phyloP scores from a whole-genome alignment of 1,140 invertebrate species.

The Drosophila carrolli region DNA sequence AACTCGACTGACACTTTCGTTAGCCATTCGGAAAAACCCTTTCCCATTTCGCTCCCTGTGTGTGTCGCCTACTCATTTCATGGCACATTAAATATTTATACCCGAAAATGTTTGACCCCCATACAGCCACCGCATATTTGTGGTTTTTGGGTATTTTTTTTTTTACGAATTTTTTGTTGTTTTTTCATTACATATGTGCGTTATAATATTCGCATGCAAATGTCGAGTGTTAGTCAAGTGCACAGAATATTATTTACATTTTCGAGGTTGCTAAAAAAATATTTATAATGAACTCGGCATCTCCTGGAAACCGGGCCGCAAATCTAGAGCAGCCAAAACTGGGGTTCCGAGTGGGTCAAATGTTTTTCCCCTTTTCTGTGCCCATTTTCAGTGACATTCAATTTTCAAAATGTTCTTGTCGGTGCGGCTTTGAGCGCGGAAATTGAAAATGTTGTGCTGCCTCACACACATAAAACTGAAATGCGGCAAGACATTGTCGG shows the following conservation, averaged over 20 bases:
- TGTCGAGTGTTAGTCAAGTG: conserved; percentile 48
- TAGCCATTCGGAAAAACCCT: conserved; percentile 33
- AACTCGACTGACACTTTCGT: conserved; percentile 34
- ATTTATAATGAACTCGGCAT: conserved; percentile 64
- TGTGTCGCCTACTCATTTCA: conserved; percentile 35
- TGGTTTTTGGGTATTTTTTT: conserved; percentile 27
- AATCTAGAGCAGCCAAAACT: conserved; percentile 57
- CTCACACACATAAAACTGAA: conserved; percentile 28
- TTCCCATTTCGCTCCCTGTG: conserved; percentile 11
- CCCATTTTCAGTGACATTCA: conserved; percentile 67
- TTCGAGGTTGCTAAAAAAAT: conserved; percentile 37
- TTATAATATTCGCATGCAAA: conserved; percentile 62
- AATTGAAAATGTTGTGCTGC: conserved; percentile 74
- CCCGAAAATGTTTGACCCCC: conserved; percentile 49
- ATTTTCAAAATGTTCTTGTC: conserved; percentile 64
- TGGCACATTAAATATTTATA: conserved; percentile 62
- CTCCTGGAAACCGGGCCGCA: conserved; percentile 20
- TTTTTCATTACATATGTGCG: conserved; percentile 37
- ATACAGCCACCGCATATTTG: conserved; percentile 40
- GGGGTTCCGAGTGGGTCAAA: conserved; percentile 13
- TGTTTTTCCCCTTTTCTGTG: conserved; percentile 18
- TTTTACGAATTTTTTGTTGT: not conserved
- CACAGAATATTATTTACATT: conserved; percentile 43
- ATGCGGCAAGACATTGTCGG: conserved; percentile 35
- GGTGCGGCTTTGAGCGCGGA: conserved; percentile 63